Evolutionary conservation across 2,888 invertebrate genomes (phyloP).

Genomic region (Uloborus plumipes): DNA sequence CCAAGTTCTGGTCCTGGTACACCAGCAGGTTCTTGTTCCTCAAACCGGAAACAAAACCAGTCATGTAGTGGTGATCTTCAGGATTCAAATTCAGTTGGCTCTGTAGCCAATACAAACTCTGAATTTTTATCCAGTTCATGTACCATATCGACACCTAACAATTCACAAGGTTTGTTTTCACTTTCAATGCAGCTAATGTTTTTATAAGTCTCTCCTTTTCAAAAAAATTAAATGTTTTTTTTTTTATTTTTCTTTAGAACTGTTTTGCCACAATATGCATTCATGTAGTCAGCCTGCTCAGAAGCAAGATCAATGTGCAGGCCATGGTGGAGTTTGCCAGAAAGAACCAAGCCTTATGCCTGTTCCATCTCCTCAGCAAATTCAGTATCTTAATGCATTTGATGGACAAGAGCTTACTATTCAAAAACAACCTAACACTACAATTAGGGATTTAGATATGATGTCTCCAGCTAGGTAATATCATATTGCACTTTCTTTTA

Average conservation of each 20-base stretch:
- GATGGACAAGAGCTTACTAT: slow-evolving; percentile 97
- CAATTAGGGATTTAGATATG: slow-evolving; percentile 60
- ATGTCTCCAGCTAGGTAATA: slow-evolving; percentile 66
- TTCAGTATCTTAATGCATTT: slow-evolving; percentile 94
- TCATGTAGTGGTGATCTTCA: slow-evolving; percentile 50
- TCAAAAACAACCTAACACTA: slow-evolving; percentile 92
- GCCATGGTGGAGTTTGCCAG: slow-evolving; percentile 39
- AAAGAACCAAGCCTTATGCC: slow-evolving; percentile 93
- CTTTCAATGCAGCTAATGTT: background rate
- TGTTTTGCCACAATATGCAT: slow-evolving; percentile 49
- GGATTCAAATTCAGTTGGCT: slow-evolving; percentile 57
- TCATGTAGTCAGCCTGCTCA: slow-evolving; percentile 38
- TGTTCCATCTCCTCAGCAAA: slow-evolving; percentile 95
- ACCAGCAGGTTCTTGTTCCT: slow-evolving; percentile 61
- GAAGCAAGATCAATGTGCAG: slow-evolving; percentile 49
- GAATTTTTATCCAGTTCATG: slow-evolving; percentile 47
- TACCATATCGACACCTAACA: slow-evolving; percentile 53
- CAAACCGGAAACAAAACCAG: slow-evolving; percentile 55
- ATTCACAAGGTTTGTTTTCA: slow-evolving; percentile 38
- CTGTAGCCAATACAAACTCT: slow-evolving; percentile 26
- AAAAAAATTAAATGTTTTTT: background rate
- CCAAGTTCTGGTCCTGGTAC: slow-evolving; percentile 66
- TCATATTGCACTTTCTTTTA: background rate
- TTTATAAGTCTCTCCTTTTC: background rate
- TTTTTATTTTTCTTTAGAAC: slow-evolving; percentile 19